Evolutionary conservation across 2,113 vertebrate genomes (phyloP).

Genomic region (Onychorhynchus coronatus): DNA sequence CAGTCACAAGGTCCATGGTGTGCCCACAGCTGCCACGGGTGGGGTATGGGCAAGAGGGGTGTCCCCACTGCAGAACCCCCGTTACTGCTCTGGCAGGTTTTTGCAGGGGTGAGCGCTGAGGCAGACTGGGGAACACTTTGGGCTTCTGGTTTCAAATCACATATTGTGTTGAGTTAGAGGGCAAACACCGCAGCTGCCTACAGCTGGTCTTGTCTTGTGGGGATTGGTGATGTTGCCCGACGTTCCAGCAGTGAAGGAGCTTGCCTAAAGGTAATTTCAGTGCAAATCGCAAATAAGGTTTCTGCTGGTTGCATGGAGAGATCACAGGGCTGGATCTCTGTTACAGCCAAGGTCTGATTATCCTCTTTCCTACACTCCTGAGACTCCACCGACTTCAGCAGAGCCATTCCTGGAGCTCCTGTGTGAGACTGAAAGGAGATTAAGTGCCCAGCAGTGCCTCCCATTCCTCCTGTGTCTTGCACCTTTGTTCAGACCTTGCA

Average conservation of each 20-base stretch:
- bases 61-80: background rate
- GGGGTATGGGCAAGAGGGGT: background rate
- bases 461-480: constrained; percentile 54
- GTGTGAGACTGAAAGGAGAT: constrained; percentile 58
- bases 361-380: background rate
- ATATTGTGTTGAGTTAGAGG: accelerated
- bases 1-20: background rate
- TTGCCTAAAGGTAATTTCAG: background rate
- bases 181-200: background rate
- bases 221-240: background rate
- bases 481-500: constrained; percentile 66
- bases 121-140: background rate
- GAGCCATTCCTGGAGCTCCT: constrained; percentile 31
- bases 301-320: background rate
- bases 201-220: background rate
- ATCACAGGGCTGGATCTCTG: background rate
- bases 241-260: background rate
- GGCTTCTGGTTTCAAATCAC: background rate
- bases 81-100: background rate
- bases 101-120: background rate
- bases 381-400: constrained; percentile 1
- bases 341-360: background rate
- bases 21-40: accelerated
- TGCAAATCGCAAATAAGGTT: background rate
- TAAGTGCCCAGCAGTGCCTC: constrained; percentile 59